phyloP scores from a whole-genome alignment of 1,140 invertebrate species.

The Meloidogyne floridensis region DNA sequence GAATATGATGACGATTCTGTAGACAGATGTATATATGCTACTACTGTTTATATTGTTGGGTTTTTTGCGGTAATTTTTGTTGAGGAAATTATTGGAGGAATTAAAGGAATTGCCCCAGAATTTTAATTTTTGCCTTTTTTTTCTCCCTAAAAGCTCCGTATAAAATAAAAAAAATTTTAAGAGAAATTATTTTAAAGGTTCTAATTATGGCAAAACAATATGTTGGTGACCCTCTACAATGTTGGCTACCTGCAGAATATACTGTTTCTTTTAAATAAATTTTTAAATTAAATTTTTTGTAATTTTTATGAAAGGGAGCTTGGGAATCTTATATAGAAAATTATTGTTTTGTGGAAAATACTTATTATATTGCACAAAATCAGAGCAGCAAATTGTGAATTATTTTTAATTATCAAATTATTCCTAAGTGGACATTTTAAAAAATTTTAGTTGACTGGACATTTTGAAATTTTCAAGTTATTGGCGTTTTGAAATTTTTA shows the following conservation, averaged over 20 bases:
- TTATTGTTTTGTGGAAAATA: conserved; percentile 58
- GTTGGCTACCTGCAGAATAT: conserved; percentile 55
- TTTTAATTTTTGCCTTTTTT: too few relatives aligned
- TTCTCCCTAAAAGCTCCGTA: too few relatives aligned
- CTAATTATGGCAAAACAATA: conserved; percentile 57
- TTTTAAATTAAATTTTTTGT: background rate
- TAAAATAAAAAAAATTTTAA: background rate
- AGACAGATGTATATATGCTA: conserved; percentile 51
- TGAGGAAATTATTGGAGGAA: too few relatives aligned
- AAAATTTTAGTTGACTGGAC: background rate
- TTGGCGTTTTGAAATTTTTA: too few relatives aligned
- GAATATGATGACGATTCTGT: conserved; percentile 53
- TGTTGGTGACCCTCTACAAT: conserved; percentile 50
- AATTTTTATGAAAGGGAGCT: conserved; percentile 39
- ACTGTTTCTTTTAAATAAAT: conserved; percentile 31
- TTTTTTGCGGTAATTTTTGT: conserved; percentile 45
- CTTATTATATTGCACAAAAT: conserved; percentile 43
- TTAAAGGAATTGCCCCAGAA: too few relatives aligned
- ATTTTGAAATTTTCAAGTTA: background rate
- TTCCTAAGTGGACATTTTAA: background rate
- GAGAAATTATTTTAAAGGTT: background rate
- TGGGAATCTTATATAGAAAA: conserved; percentile 58
- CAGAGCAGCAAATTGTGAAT: conserved; percentile 25
- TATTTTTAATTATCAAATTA: background rate
- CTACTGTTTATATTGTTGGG: conserved; percentile 50